Evolutionary conservation across 2,113 vertebrate species (phyloP), one percentile per base, ranked within the genome.

Genomic region (Protobothrops mucrosquamatus): DNA sequence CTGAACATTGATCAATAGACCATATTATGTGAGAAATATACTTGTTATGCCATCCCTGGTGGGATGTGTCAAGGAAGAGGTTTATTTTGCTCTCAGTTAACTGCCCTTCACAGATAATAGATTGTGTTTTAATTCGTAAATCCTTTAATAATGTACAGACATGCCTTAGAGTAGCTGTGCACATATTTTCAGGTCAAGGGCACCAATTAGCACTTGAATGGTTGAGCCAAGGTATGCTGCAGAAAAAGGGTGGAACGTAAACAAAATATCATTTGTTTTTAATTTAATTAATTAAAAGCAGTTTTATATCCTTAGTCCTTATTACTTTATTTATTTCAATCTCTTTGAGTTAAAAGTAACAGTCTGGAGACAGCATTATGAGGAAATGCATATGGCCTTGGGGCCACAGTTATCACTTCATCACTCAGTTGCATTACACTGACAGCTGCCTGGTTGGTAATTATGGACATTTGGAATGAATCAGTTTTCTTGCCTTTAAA

Each of bases 391-490:
- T 43, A 39, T 20, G 34, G 74, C 34, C 34, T 81, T 81, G 34
- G 18, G 34, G 34, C 34, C 39, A 20, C n/a, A 81, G 74, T 81
- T 81, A 81, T 81, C 69, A 87, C 55, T 34, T 18, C 55, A 59
- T 87, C 26, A 56, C 2, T 51, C 54, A 61, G 86, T 89, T 89
- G n/a, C 24, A 43, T 54, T 93, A 85, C 81, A 64, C 64, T 12
- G 81, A 52, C 61, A 20, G 0, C 89, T 54, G 46, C 24, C 52
- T 81, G 51, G 12, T 55, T 29, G 23, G 88, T 91, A 93, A 0
- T 2, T 93, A 69, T 91, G 89, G 88, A 85, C 55, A 59, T 43
- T 51, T 89, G 55, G 51, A 88, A 55, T 74, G 57, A 94, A 91
- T 61, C 46, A 86, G 46, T 89, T 54, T 22, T 91, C 92, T 89